Percentiles rank a stretch among this genome's conserved stretches.
These are phyloP conservation scores for Ectobius pallidus DNA, from an alignment of 2,888 invertebrate species.

Conservation along the genomic window DNA sequence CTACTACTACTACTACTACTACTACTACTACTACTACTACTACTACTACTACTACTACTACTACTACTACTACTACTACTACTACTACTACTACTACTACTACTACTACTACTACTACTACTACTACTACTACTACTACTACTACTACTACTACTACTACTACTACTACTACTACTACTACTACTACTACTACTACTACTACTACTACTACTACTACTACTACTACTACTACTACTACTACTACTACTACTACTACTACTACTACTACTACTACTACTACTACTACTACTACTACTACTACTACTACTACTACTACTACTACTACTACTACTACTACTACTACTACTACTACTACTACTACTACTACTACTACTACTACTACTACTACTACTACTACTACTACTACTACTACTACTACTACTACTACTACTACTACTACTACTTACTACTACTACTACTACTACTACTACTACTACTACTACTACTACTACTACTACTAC, in stretches of 20 bases:
- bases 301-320: not conserved
- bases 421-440: too few relatives aligned
- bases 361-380: constrained; percentile 9
- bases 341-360: not conserved
- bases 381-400: not conserved
- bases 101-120: not conserved
- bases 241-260: not conserved
- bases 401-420: constrained; percentile 2
- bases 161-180: constrained; percentile 9
- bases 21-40: constrained; percentile 12
- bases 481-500: too few relatives aligned
- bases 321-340: too few relatives aligned
- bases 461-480: not conserved
- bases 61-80: constrained; percentile 3
- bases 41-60: constrained; percentile 1
- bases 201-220: too few relatives aligned
- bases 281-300: constrained; percentile 9
- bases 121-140: not conserved
- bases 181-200: constrained; percentile 10
- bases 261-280: constrained; percentile 1
- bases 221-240: constrained; percentile 3
- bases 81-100: not conserved
- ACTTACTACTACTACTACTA: constrained; percentile 3
- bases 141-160: constrained; percentile 2
- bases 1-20: constrained; percentile 14